These are phyloP conservation scores for Myripristis jacobus DNA, from an alignment of 2,797 vertebrate species.

Conservation along the genomic window DNA sequence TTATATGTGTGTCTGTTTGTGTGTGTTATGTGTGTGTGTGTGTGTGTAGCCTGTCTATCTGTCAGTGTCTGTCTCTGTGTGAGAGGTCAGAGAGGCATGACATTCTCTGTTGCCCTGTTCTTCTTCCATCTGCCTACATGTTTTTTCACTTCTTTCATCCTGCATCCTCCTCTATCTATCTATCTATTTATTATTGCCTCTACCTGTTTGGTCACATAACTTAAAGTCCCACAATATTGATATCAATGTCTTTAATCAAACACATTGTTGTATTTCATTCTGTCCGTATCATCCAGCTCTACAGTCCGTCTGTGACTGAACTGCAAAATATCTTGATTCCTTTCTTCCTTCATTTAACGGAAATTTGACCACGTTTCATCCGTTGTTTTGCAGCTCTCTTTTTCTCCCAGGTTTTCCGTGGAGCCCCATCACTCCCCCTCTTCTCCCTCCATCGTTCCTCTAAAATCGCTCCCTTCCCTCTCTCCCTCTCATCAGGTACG, in stretches of 20 bases:
- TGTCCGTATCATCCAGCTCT: no score
- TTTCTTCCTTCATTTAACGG: background rate
- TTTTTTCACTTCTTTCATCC: background rate
- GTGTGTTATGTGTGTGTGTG: constrained; percentile 9
- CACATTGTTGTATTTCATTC: no score
- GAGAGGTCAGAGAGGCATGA: background rate
- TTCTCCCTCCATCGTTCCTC: constrained; percentile 25
- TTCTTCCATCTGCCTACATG: background rate
- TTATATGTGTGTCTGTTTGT: background rate
- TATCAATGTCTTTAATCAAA: no score
- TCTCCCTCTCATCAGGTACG: constrained; percentile 30
- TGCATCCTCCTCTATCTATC: constrained; percentile 8
- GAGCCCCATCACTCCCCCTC: constrained; percentile 7
- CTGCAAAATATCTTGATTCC: background rate
- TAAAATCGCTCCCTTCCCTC: background rate
- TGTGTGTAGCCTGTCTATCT: background rate
- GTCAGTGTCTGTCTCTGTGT: background rate
- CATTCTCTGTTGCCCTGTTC: background rate
- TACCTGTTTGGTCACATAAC: no score
- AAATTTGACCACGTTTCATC: constrained; percentile 4
- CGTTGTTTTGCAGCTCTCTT: constrained; percentile 6
- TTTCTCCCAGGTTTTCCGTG: constrained; percentile 9
- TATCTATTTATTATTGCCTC: background rate
- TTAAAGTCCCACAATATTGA: no score
- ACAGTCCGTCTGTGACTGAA: no score